Base-by-base conservation (phyloP, 2,113 vertebrate genomes). In the Mustela nigripes region DNA sequence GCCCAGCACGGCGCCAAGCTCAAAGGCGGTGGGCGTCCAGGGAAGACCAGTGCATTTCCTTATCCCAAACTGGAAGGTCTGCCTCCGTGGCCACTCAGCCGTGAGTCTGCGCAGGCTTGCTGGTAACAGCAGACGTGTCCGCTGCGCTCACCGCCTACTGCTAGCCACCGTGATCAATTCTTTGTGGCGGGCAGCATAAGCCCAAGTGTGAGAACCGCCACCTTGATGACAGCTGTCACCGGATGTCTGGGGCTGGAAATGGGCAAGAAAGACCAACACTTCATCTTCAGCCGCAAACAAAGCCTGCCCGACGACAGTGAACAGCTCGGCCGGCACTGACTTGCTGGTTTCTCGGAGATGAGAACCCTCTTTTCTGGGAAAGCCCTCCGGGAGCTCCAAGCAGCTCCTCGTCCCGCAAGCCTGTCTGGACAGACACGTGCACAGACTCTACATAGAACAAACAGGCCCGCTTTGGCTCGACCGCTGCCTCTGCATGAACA, bases 141-240 rank as follows among this genome's bases (percentile, higher is more conserved):
- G 4, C 56, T 56, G 56, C 0, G 0, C 28, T 11, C 18, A 0
- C 56, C 10, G 2, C 14, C 33, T 15, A 31, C 62, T 1, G 0
- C 0, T 12, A 26, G 71, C 33, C 4, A 1, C 2, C 1, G 3
- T 0, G 14, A 24, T 0, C 4, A 4, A 7, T 0, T 33, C 62
- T 16, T 0, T 7, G 56, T 2, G 24, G 56, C 45, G 19, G 3
- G 86, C 73, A 26, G 33, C 58, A 42, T 3, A 11, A 65, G 3
- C 11, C 65, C 18, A 4, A 26, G 26, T 28, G 31, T 21, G 12
- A 83, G 31, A 67, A 33, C 19, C 1, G 31, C 31, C 50, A 42
- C 60, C 74, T 56, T 26, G 33, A 65, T 2, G 45, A 69, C 15
- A 19, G 11, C 39, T 4, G 48, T 14, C 82, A 36, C 63, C 33